These are phyloP conservation scores for Eunapius fragilis DNA, from an alignment of 37 sponge, comb jelly and placozoan genomes.

Conservation along the genomic window DNA sequence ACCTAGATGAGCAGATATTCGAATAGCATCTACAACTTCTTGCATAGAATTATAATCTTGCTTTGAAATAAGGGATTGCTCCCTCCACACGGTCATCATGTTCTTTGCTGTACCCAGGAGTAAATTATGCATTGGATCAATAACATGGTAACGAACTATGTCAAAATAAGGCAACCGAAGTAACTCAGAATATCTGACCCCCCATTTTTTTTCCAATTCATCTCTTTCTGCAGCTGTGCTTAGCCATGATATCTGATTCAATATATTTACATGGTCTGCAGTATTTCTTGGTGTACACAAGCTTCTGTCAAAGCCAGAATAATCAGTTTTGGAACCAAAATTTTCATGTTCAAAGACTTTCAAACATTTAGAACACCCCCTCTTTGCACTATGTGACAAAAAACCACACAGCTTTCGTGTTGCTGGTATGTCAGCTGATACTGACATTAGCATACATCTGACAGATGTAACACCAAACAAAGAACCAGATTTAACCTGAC, in stretches of 20 bases:
- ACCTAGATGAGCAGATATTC: constrained; percentile 11
- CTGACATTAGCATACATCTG: not conserved
- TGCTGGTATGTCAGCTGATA: constrained; percentile 53
- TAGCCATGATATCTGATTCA: not conserved
- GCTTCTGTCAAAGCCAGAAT: constrained; percentile 42
- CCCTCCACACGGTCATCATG: constrained; percentile 22
- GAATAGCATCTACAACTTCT: constrained; percentile 4
- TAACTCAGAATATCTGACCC: constrained; percentile 46
- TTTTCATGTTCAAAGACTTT: constrained; percentile 35
- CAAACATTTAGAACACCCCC: constrained; percentile 64
- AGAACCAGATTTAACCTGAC: not conserved
- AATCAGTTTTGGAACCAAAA: constrained; percentile 27
- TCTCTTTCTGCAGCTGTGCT: constrained; percentile 11
- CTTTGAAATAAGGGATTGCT: not conserved
- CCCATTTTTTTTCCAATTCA: constrained; percentile 14
- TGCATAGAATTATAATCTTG: constrained; percentile 13
- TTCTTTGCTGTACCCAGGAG: constrained; percentile 51
- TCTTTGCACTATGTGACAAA: constrained; percentile 15
- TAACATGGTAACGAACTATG: constrained; percentile 26
- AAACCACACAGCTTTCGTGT: constrained; percentile 50
- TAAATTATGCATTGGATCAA: constrained; percentile 72
- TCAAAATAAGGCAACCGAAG: constrained; percentile 41
- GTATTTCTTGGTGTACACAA: constrained; percentile 21
- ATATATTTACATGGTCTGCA: not conserved
- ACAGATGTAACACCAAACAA: not conserved